Percentiles rank a stretch among this genome's conserved stretches.
Evolutionary conservation across 2,888 invertebrate species (phyloP).

Genomic region (Elgonia sp.): DNA sequence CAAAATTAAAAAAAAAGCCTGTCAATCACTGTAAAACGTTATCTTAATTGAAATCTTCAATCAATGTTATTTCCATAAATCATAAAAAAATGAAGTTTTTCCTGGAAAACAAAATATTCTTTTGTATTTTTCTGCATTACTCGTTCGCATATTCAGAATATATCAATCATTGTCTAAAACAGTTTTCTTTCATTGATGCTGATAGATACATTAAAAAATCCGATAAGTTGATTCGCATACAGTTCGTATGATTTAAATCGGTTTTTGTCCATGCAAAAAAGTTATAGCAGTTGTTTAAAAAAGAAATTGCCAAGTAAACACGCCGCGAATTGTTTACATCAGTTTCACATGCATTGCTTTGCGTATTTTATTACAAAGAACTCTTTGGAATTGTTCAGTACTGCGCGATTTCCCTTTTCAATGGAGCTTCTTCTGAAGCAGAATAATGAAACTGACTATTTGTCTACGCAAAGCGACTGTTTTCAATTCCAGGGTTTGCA

Average conservation of each 20-base stretch:
- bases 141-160: too few relatives aligned
- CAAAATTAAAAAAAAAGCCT: too few relatives aligned
- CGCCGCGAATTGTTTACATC: constrained; percentile 50
- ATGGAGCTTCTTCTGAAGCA: constrained; percentile 28
- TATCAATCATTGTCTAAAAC: too few relatives aligned
- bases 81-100: too few relatives aligned
- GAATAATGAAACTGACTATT: constrained; percentile 21
- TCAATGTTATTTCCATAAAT: too few relatives aligned
- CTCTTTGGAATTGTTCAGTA: constrained; percentile 41
- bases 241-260: constrained; percentile 53
- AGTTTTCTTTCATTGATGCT: too few relatives aligned
- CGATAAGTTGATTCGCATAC: too few relatives aligned
- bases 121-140: too few relatives aligned
- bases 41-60: too few relatives aligned
- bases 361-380: constrained; percentile 45
- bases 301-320: constrained; percentile 64
- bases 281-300: constrained; percentile 55
- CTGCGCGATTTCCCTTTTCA: constrained; percentile 33
- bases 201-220: too few relatives aligned
- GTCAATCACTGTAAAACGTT: too few relatives aligned
- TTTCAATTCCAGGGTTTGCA: constrained; percentile 6
- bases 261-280: constrained; percentile 35
- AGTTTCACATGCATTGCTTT: constrained; percentile 32
- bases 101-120: too few relatives aligned
- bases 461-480: background rate